phyloP scores from a whole-genome alignment of 2,888 invertebrate species.

The Ceramica pisi region DNA sequence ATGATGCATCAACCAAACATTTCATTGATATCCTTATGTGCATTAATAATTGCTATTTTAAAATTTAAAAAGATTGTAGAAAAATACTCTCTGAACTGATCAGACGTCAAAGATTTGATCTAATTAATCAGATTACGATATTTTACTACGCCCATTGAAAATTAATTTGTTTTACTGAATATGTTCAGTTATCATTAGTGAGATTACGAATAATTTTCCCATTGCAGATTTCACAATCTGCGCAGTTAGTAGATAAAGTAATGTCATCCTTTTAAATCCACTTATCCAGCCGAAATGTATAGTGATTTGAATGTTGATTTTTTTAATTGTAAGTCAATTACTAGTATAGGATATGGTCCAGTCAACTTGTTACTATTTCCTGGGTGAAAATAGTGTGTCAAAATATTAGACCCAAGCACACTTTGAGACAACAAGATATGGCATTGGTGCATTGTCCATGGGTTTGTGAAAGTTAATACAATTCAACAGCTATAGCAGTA shows the following conservation, averaged over 20 bases:
- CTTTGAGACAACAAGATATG: constrained; percentile 23
- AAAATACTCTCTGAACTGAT: constrained; percentile 89
- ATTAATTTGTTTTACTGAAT: constrained; percentile 67
- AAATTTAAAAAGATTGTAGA: constrained; percentile 89
- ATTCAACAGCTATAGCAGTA: constrained; percentile 49
- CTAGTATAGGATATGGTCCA: constrained; percentile 26
- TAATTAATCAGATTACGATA: constrained; percentile 81
- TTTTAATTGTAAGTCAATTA: constrained; percentile 31
- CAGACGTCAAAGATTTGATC: constrained; percentile 83
- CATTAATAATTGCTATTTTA: constrained; percentile 86
- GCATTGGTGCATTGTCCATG: constrained; percentile 39
- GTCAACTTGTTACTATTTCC: constrained; percentile 29
- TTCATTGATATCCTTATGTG: constrained; percentile 87
- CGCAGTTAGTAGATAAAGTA: constrained; percentile 23
- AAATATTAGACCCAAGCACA: constrained; percentile 12
- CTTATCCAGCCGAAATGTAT: constrained; percentile 7
- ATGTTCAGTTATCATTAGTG: constrained; percentile 84
- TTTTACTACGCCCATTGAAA: constrained; percentile 80
- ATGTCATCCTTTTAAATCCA: constrained; percentile 37
- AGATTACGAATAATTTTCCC: constrained; percentile 77
- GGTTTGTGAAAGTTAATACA: constrained; percentile 44
- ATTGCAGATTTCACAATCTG: constrained; percentile 27
- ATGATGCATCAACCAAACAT: constrained; percentile 88
- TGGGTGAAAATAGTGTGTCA: constrained; percentile 24
- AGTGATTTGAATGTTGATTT: not conserved